Evolutionary conservation across 2,888 invertebrate species (phyloP).

Genomic region (Tiliacea aurago): DNA sequence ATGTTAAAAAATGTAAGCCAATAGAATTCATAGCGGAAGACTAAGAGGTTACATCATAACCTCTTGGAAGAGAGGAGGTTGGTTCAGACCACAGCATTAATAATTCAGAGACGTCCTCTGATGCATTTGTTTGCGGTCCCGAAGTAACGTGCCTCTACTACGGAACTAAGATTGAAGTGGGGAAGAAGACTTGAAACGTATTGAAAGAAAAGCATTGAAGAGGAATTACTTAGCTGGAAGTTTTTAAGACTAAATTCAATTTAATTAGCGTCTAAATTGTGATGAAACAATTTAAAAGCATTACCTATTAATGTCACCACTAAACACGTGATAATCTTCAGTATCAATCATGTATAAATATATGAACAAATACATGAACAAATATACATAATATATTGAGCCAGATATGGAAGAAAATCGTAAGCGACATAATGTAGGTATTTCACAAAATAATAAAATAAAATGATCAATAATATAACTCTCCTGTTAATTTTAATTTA

Average conservation of each 20-base stretch:
- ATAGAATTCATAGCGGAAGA: conserved; percentile 58
- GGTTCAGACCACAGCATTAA: conserved; percentile 74
- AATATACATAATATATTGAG: too few species aligned
- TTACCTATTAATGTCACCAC: background rate
- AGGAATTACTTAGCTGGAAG: background rate
- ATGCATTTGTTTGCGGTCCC: conserved; percentile 78
- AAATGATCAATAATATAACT: too few species aligned
- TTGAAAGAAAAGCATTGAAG: conserved; percentile 20
- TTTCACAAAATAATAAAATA: too few species aligned
- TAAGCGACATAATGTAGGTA: too few species aligned
- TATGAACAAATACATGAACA: too few species aligned
- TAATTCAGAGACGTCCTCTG: conserved; percentile 78
- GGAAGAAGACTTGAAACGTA: conserved; percentile 25
- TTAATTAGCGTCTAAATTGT: background rate
- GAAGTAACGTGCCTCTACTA: conserved; percentile 63
- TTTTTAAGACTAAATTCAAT: background rate
- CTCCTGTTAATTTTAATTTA: too few species aligned
- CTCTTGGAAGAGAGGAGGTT: conserved; percentile 64
- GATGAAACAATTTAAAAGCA: background rate
- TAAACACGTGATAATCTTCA: background rate
- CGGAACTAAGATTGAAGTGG: conserved; percentile 32
- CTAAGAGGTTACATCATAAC: conserved; percentile 68
- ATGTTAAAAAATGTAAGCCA: conserved; percentile 54
- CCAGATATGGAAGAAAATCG: too few species aligned
- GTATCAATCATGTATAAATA: too few species aligned